These are phyloP conservation scores for Tonatia bakeri DNA, from an alignment of 2,113 vertebrate genomes.

Conservation along the genomic window DNA sequence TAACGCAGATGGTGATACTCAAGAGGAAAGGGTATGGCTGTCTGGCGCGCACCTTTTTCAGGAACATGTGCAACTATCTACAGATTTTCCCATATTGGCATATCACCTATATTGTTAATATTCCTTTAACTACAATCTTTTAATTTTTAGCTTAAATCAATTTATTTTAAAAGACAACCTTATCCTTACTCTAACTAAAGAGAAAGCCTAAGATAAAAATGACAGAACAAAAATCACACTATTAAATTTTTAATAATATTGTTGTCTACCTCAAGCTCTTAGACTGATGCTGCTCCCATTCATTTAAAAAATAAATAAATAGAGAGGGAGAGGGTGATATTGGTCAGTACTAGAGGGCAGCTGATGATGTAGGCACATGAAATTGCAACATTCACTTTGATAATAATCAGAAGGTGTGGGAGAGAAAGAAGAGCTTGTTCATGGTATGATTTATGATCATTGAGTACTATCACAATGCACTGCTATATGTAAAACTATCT, in stretches of 20 bases:
- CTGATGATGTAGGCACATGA: not conserved
- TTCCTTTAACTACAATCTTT: not conserved
- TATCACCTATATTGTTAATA: not conserved
- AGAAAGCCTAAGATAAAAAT: not conserved
- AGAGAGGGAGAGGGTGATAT: not conserved
- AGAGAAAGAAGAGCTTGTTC: not conserved
- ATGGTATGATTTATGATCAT: not conserved
- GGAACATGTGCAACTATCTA: not conserved
- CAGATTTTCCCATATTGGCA: not conserved
- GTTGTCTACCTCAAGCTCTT: not conserved
- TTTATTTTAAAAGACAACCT: not conserved
- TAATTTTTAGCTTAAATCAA: not conserved
- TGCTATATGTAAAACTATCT: not conserved
- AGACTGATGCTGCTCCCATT: not conserved
- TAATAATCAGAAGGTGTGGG: not conserved
- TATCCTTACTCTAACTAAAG: not conserved
- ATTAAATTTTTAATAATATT: not conserved
- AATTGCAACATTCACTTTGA: not conserved
- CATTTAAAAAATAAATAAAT: not conserved
- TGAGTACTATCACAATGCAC: not conserved
- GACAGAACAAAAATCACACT: not conserved
- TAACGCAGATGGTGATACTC: not conserved
- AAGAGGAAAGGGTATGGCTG: not conserved
- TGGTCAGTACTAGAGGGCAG: not conserved
- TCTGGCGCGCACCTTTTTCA: not conserved